Evolutionary conservation across 2,797 vertebrate species (phyloP), one percentile per base, ranked within the genome.

Genomic region (Melanogrammus aeglefinus): DNA sequence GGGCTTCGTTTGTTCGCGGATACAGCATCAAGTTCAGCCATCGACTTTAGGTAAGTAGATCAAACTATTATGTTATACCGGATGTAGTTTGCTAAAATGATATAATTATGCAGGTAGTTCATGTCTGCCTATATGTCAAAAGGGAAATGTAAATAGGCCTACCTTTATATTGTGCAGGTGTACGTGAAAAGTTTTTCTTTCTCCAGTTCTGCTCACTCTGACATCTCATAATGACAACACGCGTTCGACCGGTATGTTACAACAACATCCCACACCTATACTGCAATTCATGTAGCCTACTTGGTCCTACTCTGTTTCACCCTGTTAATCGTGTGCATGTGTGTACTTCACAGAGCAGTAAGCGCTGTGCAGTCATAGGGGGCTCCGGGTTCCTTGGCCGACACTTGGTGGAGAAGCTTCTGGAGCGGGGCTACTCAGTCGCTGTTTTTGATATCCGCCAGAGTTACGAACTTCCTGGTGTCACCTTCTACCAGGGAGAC

Each of bases 331-430:
- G n/a, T 70, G 27, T 70, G 2, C 2, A 1, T 5, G 16, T 33
- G 27, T 71, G 27, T 31, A 9, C 31, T 21, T 16, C 6, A 1
- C 69, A 99, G 98, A 90, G 93, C 36, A 94, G 7, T 73, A 96
- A 94, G 83, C 95, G 91, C 6, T 99, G 97, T 74, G 91, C 95
- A 0, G 97, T 99, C 36, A 96, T 99, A 0, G 98, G 98, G 0
- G 98, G 98, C 10, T 97, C 96, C 0, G 98, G 98, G 0, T 99
- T 99, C 90, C 91, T 99, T 72, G 98, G 98, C 3, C 95, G 94
- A 88, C 96, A 99, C 92, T 77, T 99, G 88, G 98, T 98, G 88
- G 96, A 99, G 89, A 95, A 92, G 85, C 90, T 99, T 75, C 72
- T 99, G 90, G 94, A 94, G 1, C 93, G 87, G 79, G 97, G 97